phyloP scores from a whole-genome alignment of 2,888 invertebrate species.

The Eristalis arbustorum region DNA sequence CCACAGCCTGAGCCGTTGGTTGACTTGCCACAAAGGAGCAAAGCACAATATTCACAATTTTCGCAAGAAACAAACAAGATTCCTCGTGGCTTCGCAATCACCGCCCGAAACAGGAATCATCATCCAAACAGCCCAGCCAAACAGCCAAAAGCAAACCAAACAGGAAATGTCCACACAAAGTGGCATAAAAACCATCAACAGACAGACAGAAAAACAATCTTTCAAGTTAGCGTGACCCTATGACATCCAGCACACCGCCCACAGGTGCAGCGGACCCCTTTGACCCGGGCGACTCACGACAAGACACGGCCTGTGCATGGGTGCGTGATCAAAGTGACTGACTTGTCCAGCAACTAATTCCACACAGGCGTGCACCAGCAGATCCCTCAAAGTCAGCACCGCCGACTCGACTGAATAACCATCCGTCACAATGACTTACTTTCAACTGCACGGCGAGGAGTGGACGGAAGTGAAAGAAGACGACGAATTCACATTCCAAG shows the following conservation, averaged over 20 bases:
- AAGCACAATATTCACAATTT: too few relatives aligned
- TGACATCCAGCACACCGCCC: background rate
- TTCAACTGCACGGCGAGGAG: background rate
- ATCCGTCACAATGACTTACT: conserved; percentile 23
- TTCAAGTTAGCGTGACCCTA: background rate
- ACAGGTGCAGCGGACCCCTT: background rate
- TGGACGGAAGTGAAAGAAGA: background rate
- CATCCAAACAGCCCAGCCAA: background rate
- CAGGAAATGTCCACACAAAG: background rate
- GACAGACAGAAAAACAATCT: background rate
- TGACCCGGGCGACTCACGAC: background rate
- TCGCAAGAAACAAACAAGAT: too few relatives aligned
- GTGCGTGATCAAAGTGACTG: background rate
- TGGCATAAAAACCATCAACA: background rate
- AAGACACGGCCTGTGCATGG: background rate
- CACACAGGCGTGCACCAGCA: background rate
- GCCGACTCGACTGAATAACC: conserved; percentile 7
- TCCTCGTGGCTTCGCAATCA: too few relatives aligned
- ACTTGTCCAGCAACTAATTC: background rate
- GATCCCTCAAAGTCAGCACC: background rate
- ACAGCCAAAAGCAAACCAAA: background rate
- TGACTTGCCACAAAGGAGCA: too few relatives aligned
- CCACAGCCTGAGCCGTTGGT: too few relatives aligned
- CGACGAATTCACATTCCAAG: background rate
- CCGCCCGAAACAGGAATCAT: too few relatives aligned